Base-by-base conservation (phyloP, 2,888 invertebrate genomes). In the Xylota segnis region DNA sequence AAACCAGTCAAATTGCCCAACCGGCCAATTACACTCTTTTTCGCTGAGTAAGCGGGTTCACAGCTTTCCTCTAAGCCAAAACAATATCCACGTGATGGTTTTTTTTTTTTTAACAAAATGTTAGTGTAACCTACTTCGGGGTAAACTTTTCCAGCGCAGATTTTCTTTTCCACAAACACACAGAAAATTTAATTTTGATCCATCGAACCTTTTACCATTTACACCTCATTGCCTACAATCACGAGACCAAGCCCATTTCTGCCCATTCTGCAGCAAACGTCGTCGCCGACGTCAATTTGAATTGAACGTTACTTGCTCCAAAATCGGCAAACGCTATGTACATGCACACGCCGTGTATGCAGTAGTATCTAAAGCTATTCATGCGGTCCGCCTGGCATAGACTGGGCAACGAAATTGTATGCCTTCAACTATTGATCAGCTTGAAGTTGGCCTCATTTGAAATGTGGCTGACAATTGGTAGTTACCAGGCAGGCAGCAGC, bases 281-380 rank as follows among this genome's bases (percentile, higher is more conserved):
- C 54, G 34, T 32, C 50, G 68, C 18, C 83, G 79, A 84, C 76
- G 84, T 86, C 76, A 76, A 81, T 81, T 76, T 76, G 52, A 81
- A 86, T 86, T 76, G 71, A 86, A 81, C 75, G 81, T 86, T 86
- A 75, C 65, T 75, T 81, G 76, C 81, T 81, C 75, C 56, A 86
- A 86, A 86, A 86, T 86, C 82, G 76, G 63, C 23, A 66, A 54
- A 65, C 68, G n/a, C 56, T 54, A 10, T 37, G 37, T 12, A 9
- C 23, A 27, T 61, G 50, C 74, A 43, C 74, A 43, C 72, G 40
- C 54, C 58, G 59, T 27, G 47, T 58, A 52, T 59, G 59, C 12
- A 34, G 18, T 18, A 34, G 37, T 37, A 54, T 71, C 5, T 54
- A 43, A 45, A 45, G 54, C 45, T 32, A 32, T 54, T 54, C 63